Evolutionary conservation across 2,888 invertebrate species (phyloP).

Genomic region (Harpalus rubripes): DNA sequence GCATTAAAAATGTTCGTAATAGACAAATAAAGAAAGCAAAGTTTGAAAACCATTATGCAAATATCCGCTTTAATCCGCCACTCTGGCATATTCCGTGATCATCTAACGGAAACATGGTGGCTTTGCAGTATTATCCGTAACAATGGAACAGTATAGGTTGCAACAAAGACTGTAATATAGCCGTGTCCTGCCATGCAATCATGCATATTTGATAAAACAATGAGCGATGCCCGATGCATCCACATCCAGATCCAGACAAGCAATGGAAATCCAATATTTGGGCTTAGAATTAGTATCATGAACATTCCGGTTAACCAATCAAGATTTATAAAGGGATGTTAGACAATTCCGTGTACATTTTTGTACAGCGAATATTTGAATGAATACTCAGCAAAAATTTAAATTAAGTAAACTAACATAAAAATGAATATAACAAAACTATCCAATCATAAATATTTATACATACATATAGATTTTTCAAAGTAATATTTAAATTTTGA

Average conservation of each 20-base stretch:
- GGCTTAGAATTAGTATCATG: background rate
- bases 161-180: constrained; percentile 18
- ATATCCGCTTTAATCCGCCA: background rate
- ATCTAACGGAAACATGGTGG: background rate
- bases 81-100: background rate
- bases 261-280: background rate
- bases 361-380: too few relatives aligned
- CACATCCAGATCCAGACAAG: background rate
- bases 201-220: constrained; percentile 39
- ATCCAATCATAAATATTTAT: too few relatives aligned
- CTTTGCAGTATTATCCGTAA: background rate
- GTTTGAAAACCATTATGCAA: background rate
- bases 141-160: constrained; percentile 15
- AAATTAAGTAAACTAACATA: background rate
- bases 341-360: too few relatives aligned
- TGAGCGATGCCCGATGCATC: constrained; percentile 7
- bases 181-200: constrained; percentile 34
- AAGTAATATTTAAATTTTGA: too few relatives aligned
- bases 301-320: background rate
- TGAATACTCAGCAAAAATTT: too few relatives aligned
- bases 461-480: too few relatives aligned
- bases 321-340: background rate
- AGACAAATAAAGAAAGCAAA: too few relatives aligned
- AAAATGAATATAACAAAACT: background rate
- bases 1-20: too few relatives aligned